These are phyloP conservation scores for Aphelinus certus DNA, from an alignment of 1,140 invertebrate genomes.

Conservation along the genomic window DNA sequence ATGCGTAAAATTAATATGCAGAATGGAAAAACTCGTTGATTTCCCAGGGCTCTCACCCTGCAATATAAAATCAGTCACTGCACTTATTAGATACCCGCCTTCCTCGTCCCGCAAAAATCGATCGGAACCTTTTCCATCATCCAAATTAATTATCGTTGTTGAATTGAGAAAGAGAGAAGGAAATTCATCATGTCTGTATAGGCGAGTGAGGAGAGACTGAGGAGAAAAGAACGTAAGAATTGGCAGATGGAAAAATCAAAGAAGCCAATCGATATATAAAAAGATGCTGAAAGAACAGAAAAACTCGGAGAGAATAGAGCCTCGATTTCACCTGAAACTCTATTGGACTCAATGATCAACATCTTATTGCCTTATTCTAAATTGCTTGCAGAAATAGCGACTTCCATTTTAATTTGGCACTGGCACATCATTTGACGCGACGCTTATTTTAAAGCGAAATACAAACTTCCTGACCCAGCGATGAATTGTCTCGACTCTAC, in stretches of 20 bases:
- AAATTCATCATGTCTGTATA: neutral
- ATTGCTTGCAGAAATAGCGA: neutral
- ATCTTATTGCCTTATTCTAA: constrained; percentile 23
- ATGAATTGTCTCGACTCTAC: constrained; percentile 14
- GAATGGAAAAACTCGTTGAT: neutral
- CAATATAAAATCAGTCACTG: too few relatives aligned
- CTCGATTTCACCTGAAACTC: neutral
- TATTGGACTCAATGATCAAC: constrained; percentile 34
- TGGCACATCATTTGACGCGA: neutral
- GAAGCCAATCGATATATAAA: constrained; percentile 1
- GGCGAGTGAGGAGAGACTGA: neutral
- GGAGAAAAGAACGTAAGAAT: constrained; percentile 14
- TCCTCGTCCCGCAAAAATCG: neutral
- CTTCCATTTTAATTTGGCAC: constrained; percentile 27
- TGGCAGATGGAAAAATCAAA: constrained; percentile 14
- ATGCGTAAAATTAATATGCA: too few relatives aligned
- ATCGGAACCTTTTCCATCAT: constrained; percentile 23
- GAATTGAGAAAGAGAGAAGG: constrained; percentile 1
- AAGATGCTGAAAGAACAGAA: neutral
- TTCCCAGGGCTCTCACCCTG: neutral
- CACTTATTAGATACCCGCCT: too few relatives aligned
- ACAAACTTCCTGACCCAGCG: constrained; percentile 10
- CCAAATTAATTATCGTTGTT: constrained; percentile 27
- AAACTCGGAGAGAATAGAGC: constrained; percentile 3
- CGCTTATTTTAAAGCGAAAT: constrained; percentile 16